Base-by-base conservation (phyloP, 37 sponge, comb jelly and placozoan genomes). In the Ephydatia muelleri region DNA sequence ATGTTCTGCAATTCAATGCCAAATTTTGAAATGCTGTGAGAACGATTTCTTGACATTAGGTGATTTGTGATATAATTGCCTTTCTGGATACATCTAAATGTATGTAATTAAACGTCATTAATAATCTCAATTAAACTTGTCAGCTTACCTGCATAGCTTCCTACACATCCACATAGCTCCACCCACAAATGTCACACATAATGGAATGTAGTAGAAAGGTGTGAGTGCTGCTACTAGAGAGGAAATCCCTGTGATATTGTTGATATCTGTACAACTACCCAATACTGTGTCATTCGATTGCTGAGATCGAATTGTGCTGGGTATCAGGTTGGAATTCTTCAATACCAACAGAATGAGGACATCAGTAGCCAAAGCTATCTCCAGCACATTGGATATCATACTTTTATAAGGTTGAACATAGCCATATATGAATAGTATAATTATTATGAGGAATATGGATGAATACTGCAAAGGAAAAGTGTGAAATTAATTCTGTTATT, bases 391-490 rank as follows among this genome's bases (percentile, higher is more conserved):
- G 43, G 68, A 79, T 2, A 39, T 9, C 27, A 75, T 37, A 37
- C 37, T 38, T 27, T 27, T 75, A 26, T 73, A 72, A 70, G 68
- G 72, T 70, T 65, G 70, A 25, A 75, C 16, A 28, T 68, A 80
- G 19, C 76, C 68, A 40, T 49, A 68, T 57, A 82, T 21, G 5
- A 23, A 71, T 14, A 75, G 64, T 2, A 39, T 37, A 30, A 88
- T 77, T 33, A 43, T 33, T 1, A 82, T 65, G 22, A 79, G 2
- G 36, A 87, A 72, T 30, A 87, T 73, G 22, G 82, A 28, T 31
- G 88, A 83, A 64, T 82, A 88, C 88, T 88, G 68, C 36, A 73
- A 65, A 72, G 38, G 33, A 25, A 47, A 79, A 38, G 49, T n/a
- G 39, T 2, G 67, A 32, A 65, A 25, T 36, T 0, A 35, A 25